Percentiles rank a stretch among this genome's conserved stretches.
phyloP scores from a whole-genome alignment of 2,888 invertebrate species.

The Caenorhabditis afra region DNA sequence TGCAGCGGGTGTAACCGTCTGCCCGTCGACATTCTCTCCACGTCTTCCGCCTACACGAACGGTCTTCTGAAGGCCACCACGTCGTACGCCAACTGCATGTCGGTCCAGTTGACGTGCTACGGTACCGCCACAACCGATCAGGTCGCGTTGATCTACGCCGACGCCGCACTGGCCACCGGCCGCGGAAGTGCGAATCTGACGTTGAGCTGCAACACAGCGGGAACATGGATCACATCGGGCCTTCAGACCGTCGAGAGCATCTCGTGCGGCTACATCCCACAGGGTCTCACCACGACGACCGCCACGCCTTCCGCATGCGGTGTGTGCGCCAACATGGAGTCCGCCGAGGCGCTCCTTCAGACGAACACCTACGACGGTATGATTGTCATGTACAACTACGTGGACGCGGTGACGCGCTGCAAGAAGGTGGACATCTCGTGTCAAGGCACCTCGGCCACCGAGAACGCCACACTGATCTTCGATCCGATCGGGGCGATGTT shows the following conservation, averaged over 20 bases:
- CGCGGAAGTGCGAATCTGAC: conserved; percentile 8
- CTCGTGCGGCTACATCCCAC: conserved; percentile 54
- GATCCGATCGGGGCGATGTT: conserved; percentile 33
- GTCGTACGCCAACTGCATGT: conserved; percentile 42
- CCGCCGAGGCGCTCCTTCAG: conserved; percentile 36
- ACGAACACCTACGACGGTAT: conserved; percentile 57
- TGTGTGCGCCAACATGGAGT: conserved; percentile 57
- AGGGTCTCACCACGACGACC: conserved; percentile 30
- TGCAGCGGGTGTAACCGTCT: conserved; percentile 47
- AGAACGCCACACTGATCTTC: conserved; percentile 48
- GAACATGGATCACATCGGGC: conserved; percentile 39
- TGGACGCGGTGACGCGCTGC: conserved; percentile 39
- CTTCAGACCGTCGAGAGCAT: conserved; percentile 49
- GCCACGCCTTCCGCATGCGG: conserved; percentile 49
- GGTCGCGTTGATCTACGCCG: conserved; percentile 41
- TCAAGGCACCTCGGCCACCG: conserved; percentile 50
- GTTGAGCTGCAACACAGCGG: conserved; percentile 31
- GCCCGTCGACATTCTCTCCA: conserved; percentile 31
- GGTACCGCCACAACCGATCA: conserved; percentile 35
- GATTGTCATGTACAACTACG: conserved; percentile 62
- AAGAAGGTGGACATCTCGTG: conserved; percentile 60
- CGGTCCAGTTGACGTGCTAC: conserved; percentile 45
- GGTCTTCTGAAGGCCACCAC: conserved; percentile 48
- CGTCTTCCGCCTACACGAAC: conserved; percentile 42
- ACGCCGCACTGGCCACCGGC: conserved; percentile 19